These are phyloP conservation scores for Rallus limicola DNA, from an alignment of 2,113 vertebrate genomes.

Conservation along the genomic window DNA sequence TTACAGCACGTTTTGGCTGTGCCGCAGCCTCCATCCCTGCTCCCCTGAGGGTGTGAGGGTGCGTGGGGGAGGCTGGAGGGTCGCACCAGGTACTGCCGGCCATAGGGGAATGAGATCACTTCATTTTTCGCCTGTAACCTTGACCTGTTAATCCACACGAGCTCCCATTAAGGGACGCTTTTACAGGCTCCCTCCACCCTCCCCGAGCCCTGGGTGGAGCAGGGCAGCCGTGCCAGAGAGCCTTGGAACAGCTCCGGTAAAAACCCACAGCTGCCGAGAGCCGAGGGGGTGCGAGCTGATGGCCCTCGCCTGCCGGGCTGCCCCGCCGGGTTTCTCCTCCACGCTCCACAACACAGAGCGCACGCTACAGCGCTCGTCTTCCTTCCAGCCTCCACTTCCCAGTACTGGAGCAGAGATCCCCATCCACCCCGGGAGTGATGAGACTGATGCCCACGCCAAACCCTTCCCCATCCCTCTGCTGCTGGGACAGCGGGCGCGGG, in stretches of 20 bases:
- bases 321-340: not conserved
- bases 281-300: not conserved
- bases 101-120: not conserved
- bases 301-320: accelerated
- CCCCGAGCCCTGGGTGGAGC: conserved; percentile 13
- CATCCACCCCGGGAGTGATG: not conserved
- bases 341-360: not conserved
- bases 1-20: not conserved
- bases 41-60: not conserved
- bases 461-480: not conserved
- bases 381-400: not conserved
- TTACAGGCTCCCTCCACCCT: not conserved
- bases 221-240: not conserved
- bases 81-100: not conserved
- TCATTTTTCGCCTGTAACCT: not conserved
- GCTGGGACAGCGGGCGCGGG: not conserved
- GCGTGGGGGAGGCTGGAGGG: not conserved
- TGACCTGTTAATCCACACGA: not conserved
- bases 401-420: not conserved
- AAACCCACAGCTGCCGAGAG: not conserved
- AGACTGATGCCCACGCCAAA: not conserved
- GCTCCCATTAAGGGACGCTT: not conserved
- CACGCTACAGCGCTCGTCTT: not conserved
- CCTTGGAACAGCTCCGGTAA: not conserved
- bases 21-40: accelerated